These are phyloP conservation scores for Stigmatopora argus DNA, from an alignment of 2,113 vertebrate genomes.

Conservation along the genomic window DNA sequence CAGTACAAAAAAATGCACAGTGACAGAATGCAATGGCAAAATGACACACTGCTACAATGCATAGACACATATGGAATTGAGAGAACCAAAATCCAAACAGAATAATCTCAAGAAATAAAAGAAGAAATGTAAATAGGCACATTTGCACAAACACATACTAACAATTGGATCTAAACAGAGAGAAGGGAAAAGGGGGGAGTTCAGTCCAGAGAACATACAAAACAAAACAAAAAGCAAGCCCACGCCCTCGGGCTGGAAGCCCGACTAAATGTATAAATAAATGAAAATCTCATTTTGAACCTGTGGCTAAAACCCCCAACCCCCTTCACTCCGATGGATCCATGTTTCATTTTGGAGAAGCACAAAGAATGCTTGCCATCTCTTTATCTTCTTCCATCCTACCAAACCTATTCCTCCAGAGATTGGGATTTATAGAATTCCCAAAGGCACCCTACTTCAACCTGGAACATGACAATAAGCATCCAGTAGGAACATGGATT, in stretches of 20 bases:
- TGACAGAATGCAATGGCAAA: neutral
- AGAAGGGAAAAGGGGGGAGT: slow-evolving; percentile 34
- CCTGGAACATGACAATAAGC: slow-evolving; percentile 42
- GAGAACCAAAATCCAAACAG: slow-evolving; percentile 17
- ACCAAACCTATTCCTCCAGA: slow-evolving; percentile 26
- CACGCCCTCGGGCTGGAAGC: slow-evolving; percentile 67
- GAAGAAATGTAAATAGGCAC: slow-evolving; percentile 33
- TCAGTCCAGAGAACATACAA: slow-evolving; percentile 51
- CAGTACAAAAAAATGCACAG: slow-evolving; percentile 36
- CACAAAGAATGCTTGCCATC: slow-evolving; percentile 42
- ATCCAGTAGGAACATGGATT: slow-evolving; percentile 5
- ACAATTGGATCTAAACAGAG: slow-evolving; percentile 41
- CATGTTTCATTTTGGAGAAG: slow-evolving; percentile 48
- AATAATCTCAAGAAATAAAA: slow-evolving; percentile 8
- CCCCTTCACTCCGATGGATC: slow-evolving; percentile 33
- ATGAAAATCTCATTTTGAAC: slow-evolving; percentile 64
- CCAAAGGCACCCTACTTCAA: slow-evolving; percentile 18
- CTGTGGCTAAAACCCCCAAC: slow-evolving; percentile 30
- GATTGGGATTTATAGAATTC: slow-evolving; percentile 18
- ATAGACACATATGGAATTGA: slow-evolving; percentile 24
- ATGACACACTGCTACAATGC: slow-evolving; percentile 36
- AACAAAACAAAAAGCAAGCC: slow-evolving; percentile 57
- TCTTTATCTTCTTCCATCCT: slow-evolving; percentile 31
- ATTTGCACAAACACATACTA: slow-evolving; percentile 41
- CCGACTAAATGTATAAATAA: slow-evolving; percentile 65